A percentile compares a stretch with the other conserved stretches of the same genome.
Evolutionary conservation across 1,140 invertebrate genomes (phyloP).

Genomic region (Diabrotica virgifera): DNA sequence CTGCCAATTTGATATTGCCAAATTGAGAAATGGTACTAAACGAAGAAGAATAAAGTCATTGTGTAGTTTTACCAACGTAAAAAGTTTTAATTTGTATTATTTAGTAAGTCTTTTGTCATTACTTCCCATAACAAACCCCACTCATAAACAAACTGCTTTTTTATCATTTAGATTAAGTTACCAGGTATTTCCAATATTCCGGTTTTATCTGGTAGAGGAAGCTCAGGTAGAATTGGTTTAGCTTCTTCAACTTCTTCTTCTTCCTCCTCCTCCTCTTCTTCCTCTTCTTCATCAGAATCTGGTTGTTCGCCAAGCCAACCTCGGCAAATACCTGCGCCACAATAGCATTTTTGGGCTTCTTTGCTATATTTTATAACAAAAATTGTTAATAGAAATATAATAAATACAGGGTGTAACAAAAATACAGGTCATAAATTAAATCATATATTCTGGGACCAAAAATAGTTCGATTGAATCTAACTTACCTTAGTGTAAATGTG

Average conservation of each 20-base stretch:
- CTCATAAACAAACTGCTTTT: constrained; percentile 12
- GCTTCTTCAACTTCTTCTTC: constrained; percentile 32
- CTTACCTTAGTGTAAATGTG: no score
- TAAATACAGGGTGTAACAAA: no score
- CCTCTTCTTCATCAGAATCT: constrained; percentile 60
- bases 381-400: constrained; percentile 24
- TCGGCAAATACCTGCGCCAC: constrained; percentile 80
- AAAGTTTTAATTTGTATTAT: no score
- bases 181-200: background rate
- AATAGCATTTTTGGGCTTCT: constrained; percentile 93
- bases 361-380: constrained; percentile 56
- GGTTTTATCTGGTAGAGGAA: constrained; percentile 8
- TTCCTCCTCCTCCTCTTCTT: constrained; percentile 56
- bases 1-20: no score
- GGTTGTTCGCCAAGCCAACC: constrained; percentile 92
- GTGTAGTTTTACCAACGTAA: no score
- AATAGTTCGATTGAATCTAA: no score
- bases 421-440: no score
- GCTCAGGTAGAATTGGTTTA: background rate
- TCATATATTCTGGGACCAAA: no score
- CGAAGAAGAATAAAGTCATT: no score
- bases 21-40: no score
- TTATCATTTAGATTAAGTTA: constrained; percentile 7
- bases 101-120: no score
- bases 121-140: no score